These are phyloP conservation scores for Tolmerus cingulatus DNA, from an alignment of 2,888 invertebrate genomes.

Conservation along the genomic window DNA sequence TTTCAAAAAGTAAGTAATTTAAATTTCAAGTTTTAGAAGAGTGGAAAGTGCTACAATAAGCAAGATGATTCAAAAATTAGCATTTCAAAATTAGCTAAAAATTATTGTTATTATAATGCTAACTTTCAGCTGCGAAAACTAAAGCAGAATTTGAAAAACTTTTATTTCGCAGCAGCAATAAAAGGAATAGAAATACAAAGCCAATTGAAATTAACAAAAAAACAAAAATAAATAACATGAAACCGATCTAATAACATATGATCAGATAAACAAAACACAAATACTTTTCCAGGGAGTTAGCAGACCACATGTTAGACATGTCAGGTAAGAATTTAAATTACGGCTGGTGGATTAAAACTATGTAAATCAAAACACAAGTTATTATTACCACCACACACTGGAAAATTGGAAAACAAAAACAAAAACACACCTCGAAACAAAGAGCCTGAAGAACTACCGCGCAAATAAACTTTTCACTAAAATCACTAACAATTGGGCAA, in stretches of 20 bases:
- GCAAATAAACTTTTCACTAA: slow-evolving; percentile 21
- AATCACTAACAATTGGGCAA: background rate
- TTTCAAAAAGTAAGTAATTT: too few species aligned
- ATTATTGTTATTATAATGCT: background rate
- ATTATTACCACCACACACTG: slow-evolving; percentile 5
- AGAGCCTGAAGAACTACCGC: background rate
- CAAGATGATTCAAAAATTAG: background rate
- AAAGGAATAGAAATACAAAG: background rate
- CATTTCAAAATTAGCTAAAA: background rate
- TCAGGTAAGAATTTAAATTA: background rate
- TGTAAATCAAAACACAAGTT: background rate
- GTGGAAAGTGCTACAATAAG: too few species aligned
- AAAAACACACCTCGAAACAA: background rate
- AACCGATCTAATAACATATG: background rate
- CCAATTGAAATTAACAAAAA: background rate
- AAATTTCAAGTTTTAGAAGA: background rate
- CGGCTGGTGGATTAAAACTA: background rate
- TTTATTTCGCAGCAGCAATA: background rate
- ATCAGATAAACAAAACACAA: slow-evolving; percentile 39
- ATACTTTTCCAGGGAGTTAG: background rate
- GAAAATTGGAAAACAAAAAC: slow-evolving; percentile 2
- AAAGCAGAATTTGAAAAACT: background rate
- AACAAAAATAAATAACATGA: background rate
- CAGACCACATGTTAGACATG: background rate
- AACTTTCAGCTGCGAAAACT: too few species aligned